These are phyloP conservation scores for Austrolebias charrua DNA, from an alignment of 2,797 vertebrate genomes.

Conservation along the genomic window DNA sequence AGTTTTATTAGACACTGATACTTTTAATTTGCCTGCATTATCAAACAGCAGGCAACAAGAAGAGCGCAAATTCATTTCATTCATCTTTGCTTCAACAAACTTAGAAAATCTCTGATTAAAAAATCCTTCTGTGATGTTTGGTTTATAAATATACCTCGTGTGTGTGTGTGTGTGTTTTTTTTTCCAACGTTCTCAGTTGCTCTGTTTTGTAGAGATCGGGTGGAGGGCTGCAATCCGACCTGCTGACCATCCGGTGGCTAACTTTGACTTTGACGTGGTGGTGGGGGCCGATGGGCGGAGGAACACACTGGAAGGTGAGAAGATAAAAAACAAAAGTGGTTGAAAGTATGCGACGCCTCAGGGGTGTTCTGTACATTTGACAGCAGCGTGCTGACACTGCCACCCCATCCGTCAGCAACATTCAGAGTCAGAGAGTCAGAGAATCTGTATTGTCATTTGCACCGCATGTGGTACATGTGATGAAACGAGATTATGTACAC, in stretches of 20 bases:
- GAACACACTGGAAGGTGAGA: slow-evolving; percentile 92
- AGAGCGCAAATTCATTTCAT: background rate
- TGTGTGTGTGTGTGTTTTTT: too few species aligned
- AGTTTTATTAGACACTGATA: background rate
- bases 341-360: slow-evolving; percentile 5
- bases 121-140: too few species aligned
- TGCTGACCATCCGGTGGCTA: slow-evolving; percentile 88
- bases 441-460: too few species aligned
- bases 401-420: slow-evolving; percentile 4
- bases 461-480: too few species aligned
- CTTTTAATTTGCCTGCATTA: background rate
- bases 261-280: slow-evolving; percentile 94
- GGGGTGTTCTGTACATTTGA: slow-evolving; percentile 16
- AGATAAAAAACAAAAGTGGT: slow-evolving; percentile 13
- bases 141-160: background rate
- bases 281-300: slow-evolving; percentile 94
- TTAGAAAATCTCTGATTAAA: slow-evolving; percentile 3
- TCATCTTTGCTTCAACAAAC: too few species aligned
- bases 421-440: too few species aligned
- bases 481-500: too few species aligned
- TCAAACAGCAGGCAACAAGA: background rate
- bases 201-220: slow-evolving; percentile 80
- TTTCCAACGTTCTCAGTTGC: slow-evolving; percentile 1
- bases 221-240: slow-evolving; percentile 94
- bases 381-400: background rate